Percentiles rank a stretch among this genome's conserved stretches.
phyloP scores from a whole-genome alignment of 1,140 invertebrate genomes.

The Papilio dardanus region DNA sequence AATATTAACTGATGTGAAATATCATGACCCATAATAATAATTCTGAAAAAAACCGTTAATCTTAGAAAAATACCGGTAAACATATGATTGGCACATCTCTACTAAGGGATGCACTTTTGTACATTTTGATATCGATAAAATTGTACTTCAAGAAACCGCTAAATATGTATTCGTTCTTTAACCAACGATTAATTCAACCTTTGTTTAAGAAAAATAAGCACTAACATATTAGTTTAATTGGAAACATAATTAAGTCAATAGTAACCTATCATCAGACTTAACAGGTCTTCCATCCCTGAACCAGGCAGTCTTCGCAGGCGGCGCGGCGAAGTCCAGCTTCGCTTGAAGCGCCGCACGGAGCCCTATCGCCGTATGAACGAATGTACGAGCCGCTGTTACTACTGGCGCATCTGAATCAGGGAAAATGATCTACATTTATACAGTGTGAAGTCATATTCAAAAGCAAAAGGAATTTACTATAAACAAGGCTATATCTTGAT shows the following conservation, averaged over 20 bases:
- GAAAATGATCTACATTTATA: too few species aligned
- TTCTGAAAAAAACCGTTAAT: constrained; percentile 60
- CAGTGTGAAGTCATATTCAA: too few species aligned
- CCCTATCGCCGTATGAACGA: constrained; percentile 88
- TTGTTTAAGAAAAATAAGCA: too few species aligned
- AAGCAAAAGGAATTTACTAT: too few species aligned
- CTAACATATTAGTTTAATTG: too few species aligned
- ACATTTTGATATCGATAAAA: background rate
- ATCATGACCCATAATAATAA: constrained; percentile 83
- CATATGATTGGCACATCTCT: background rate
- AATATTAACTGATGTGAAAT: constrained; percentile 87
- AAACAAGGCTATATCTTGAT: too few species aligned
- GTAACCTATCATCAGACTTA: constrained; percentile 80
- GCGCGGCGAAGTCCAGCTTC: constrained; percentile 85
- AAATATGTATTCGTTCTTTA: too few species aligned
- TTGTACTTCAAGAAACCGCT: background rate
- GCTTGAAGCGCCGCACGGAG: constrained; percentile 87
- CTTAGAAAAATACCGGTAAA: background rate
- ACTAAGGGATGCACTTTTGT: background rate
- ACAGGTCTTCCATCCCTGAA: constrained; percentile 83
- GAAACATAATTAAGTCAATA: background rate
- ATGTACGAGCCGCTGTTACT: constrained; percentile 83
- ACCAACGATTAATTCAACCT: too few species aligned
- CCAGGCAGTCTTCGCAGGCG: constrained; percentile 85
- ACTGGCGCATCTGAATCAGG: constrained; percentile 86